Evolutionary conservation across 1,140 invertebrate genomes (phyloP).

Genomic region (Colletes latitarsis): DNA sequence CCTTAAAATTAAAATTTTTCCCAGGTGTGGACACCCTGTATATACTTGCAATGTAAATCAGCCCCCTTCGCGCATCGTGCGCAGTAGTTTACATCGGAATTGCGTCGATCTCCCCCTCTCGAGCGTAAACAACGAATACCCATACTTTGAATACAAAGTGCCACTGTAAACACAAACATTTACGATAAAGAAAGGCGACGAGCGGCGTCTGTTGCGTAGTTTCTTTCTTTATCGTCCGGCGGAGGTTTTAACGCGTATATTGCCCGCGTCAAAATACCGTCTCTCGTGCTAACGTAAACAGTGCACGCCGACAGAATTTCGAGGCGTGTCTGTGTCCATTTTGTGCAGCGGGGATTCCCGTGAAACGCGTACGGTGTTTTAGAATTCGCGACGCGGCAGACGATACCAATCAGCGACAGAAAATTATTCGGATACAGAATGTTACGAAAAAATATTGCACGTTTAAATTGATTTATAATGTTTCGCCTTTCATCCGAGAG

Average conservation of each 20-base stretch:
- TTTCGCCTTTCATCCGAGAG: no score
- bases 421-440: no score
- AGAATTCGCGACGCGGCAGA: no score
- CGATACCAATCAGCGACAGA: no score
- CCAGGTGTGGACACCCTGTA: no score
- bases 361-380: no score
- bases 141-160: background rate
- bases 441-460: no score
- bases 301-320: background rate
- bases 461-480: no score
- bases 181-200: constrained; percentile 3
- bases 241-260: background rate
- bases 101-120: background rate
- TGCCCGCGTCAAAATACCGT: background rate
- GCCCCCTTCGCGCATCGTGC: no score
- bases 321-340: background rate
- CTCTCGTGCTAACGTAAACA: background rate
- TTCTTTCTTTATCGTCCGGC: constrained; percentile 6
- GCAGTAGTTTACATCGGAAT: background rate
- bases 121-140: background rate
- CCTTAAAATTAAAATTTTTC: no score
- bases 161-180: constrained; percentile 7
- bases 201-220: constrained; percentile 7
- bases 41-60: no score
- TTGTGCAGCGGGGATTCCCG: background rate